These are phyloP conservation scores for Pygoscelis antarcticus DNA, from an alignment of 2,113 vertebrate genomes.

Conservation along the genomic window DNA sequence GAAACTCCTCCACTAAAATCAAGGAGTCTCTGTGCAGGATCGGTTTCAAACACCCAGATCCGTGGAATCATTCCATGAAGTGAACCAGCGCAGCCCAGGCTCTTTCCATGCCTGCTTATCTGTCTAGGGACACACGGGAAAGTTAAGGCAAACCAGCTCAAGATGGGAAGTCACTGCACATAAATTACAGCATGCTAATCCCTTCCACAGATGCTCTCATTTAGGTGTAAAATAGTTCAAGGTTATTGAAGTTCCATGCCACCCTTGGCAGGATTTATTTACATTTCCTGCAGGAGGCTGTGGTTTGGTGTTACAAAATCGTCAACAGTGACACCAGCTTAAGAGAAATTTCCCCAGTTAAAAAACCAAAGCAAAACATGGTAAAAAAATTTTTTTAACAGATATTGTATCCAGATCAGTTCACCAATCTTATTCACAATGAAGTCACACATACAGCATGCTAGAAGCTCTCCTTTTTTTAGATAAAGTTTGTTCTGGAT, in stretches of 20 bases:
- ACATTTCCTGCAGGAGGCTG: constrained; percentile 39
- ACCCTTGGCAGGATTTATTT: constrained; percentile 35
- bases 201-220: constrained; percentile 49
- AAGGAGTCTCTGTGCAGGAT: not conserved
- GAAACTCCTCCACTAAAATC: not conserved
- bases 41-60: not conserved
- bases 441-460: not conserved
- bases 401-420: not conserved
- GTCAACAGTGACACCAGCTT: not conserved
- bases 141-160: not conserved
- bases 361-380: not conserved
- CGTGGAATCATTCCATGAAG: not conserved
- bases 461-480: not conserved
- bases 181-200: constrained; percentile 37
- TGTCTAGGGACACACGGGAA: not conserved
- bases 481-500: not conserved
- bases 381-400: not conserved
- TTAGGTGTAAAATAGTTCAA: constrained; percentile 37
- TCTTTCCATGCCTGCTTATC: not conserved
- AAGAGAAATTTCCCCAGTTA: not conserved
- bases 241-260: constrained; percentile 25
- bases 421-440: not conserved
- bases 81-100: not conserved
- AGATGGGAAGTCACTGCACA: not conserved
- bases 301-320: constrained; percentile 16